Base-by-base conservation (phyloP, 2,888 invertebrate species). In the Frankliniella fusca region DNA sequence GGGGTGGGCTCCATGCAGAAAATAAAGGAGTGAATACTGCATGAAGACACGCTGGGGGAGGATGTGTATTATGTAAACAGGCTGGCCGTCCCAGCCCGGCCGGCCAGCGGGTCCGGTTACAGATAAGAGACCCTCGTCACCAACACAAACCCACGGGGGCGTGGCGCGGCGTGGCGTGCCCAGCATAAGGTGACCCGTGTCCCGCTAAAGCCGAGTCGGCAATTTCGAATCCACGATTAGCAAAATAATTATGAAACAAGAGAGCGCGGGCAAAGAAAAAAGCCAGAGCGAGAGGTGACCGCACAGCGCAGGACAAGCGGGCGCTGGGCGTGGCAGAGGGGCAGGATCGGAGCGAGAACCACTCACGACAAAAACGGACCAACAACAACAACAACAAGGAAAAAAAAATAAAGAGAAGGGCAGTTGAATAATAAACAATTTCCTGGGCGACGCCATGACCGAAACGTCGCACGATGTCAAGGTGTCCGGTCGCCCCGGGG, bases 1-100 rank as follows among this genome's bases (percentile, higher is more conserved):
- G 70, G 70, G 70, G 27, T 76, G 70, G 70, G 27, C 23, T 76
- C 70, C 70, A 76, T 76, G 70, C 70, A 76, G 70, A 76, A 76
- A 76, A 76, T 76, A 76, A 76, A 76, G 23, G 70, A 76, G 70
- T 76, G 70, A 76, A 76, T 76, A 76, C 27, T 76, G 70, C 70
- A 76, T 76, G 70, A 76, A 76, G 70, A 76, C 70, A 76, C 70
- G 1, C 70, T 15, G 54, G 54, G 54, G 70, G n/a, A 76, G 23
- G 70, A n/a, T 23, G 70, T 76, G 70, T 76, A 76, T 76, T 23
- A 76, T 76, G 70, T 76, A 76, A 76, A 76, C 70, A 76, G 70
- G 10, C 23, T 9, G n/a, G 61, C 18, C 20, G 54, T 9, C 27
- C 5, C 23, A 27, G 70, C 27, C 70, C 23, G 23, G 70, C 27